Evolutionary conservation across 2,797 vertebrate genomes (phyloP).

Genomic region (Threskiornis aethiopicus): DNA sequence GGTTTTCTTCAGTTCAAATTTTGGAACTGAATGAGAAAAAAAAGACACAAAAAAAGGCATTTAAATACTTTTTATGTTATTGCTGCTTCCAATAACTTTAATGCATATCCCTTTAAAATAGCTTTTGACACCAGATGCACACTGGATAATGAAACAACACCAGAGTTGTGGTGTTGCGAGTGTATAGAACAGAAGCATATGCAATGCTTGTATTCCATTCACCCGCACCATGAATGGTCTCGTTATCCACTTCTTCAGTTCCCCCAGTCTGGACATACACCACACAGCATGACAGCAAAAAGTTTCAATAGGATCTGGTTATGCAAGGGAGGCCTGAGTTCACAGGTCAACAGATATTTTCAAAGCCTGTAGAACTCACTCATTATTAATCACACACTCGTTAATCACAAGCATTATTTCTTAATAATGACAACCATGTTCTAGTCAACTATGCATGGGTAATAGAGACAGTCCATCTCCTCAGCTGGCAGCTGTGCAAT

Average conservation of each 20-base stretch:
- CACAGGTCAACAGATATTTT: slow-evolving; percentile 1
- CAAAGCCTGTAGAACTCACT: not conserved
- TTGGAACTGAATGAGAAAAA: not conserved
- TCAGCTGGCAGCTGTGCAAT: not conserved
- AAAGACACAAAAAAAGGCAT: not conserved
- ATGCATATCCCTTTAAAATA: not conserved
- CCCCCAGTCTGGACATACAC: not conserved
- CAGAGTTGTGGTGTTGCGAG: not conserved
- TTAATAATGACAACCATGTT: not conserved
- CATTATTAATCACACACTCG: not conserved
- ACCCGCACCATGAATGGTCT: not conserved
- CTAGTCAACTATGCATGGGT: not conserved
- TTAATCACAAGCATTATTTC: slow-evolving; percentile 6
- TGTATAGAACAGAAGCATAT: not conserved
- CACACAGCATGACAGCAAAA: not conserved
- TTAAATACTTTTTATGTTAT: not conserved
- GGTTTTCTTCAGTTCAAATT: not conserved
- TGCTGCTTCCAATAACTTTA: not conserved
- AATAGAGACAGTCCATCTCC: not conserved
- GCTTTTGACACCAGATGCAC: not conserved
- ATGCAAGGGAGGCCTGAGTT: not conserved
- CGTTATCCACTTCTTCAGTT: not conserved
- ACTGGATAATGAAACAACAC: not conserved
- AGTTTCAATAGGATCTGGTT: not conserved
- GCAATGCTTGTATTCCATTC: not conserved